phyloP scores from a whole-genome alignment of 2,888 invertebrate species.

The Ceraclea dissimilis region DNA sequence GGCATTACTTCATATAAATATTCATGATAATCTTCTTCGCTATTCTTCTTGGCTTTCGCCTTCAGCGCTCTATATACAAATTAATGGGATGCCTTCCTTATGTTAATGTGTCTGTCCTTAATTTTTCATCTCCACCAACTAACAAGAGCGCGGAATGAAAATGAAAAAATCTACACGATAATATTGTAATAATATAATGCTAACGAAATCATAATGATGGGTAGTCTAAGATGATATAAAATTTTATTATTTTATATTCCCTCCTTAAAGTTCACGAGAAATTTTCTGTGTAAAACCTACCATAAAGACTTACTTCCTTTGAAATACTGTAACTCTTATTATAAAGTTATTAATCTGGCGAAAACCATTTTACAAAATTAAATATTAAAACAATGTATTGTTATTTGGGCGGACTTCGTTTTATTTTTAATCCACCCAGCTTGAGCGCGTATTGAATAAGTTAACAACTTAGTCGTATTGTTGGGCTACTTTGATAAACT shows the following conservation, averaged over 20 bases:
- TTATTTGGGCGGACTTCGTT: too few relatives aligned
- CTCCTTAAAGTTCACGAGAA: not conserved
- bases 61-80: not conserved
- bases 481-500: too few relatives aligned
- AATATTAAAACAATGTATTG: too few relatives aligned
- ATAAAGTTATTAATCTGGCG: too few relatives aligned
- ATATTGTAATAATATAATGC: not conserved
- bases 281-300: not conserved
- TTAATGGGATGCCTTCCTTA: not conserved
- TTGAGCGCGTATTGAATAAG: too few relatives aligned
- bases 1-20: constrained; percentile 10
- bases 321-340: too few relatives aligned
- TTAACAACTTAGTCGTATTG: too few relatives aligned
- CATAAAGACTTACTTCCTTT: too few relatives aligned
- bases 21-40: constrained; percentile 8
- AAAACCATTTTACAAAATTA: too few relatives aligned
- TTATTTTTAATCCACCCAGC: too few relatives aligned
- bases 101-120: not conserved
- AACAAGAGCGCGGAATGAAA: not conserved
- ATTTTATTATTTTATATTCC: not conserved
- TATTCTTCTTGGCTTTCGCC: constrained; percentile 1
- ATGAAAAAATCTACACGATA: not conserved
- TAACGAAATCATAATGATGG: not conserved
- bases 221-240: not conserved
- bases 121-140: not conserved